Evolutionary conservation across 2,797 vertebrate species (phyloP), one percentile per base, ranked within the genome.

Genomic region (Oreochromis mossambicus): DNA sequence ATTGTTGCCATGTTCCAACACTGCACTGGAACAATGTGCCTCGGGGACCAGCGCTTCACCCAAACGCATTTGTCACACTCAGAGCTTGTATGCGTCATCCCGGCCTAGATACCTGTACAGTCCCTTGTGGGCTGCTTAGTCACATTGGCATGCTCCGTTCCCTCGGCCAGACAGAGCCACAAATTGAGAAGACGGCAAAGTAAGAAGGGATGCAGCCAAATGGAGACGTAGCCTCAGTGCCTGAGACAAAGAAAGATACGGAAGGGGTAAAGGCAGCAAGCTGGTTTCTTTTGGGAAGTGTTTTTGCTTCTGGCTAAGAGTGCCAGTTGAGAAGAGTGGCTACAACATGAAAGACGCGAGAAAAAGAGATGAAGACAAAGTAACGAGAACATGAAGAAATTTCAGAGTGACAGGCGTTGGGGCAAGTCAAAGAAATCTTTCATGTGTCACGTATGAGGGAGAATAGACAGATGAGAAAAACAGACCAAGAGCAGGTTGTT

Each of bases 61-160:
- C 93, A 94, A 97, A 97, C 96, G 92, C 95, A 97, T 97, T 97
- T 94, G 97, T 97, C 96, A 96, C 95, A 96, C 94, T 81, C 12
- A 56, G 92, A 94, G 96, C 94, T 84, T 87, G 94, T 52, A 89
- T 94, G 83, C 13, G 92, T 93, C 94, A 94, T 96, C 90, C 94
- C 94, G 78, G 87, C 91, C 87, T 41, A 68, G 90, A 91, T 95
- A 96, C 97, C 95, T 97, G 96, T 90, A 81, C 82, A 38, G 89
- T 95, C 95, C 90, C 92, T 88, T 34, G 80, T 91, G 90, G 94
- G 85, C 95, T 89, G 86, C 91, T 91, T 91, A 87, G 92, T 95
- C 93, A 92, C 92, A 90, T 86, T 43, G 92, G 91, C 89, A 63
- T 88, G 88, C 86, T 86, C 87, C 83, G 91, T 88, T 93, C 88